phyloP scores from a whole-genome alignment of 2,797 vertebrate species.

The Eulemur mongoz region DNA sequence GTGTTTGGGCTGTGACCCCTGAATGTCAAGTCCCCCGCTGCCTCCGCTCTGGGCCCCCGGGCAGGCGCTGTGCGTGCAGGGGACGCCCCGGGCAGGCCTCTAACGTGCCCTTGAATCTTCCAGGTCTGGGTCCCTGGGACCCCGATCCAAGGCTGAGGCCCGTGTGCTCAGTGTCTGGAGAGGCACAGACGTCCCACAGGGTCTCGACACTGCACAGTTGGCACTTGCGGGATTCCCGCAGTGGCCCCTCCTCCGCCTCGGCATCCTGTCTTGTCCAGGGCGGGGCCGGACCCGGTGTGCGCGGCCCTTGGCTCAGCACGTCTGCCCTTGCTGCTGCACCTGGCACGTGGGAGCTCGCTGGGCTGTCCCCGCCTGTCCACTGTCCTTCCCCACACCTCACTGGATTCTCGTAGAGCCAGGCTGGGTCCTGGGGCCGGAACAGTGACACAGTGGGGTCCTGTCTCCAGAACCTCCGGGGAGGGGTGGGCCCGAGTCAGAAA shows the following conservation, averaged over 20 bases:
- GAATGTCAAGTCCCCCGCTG: neutral
- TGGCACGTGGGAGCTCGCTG: rapidly evolving
- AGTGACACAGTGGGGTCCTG: too few relatives aligned
- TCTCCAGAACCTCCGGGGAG: neutral
- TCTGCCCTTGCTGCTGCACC: rapidly evolving
- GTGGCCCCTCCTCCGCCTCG: rapidly evolving
- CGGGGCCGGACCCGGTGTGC: rapidly evolving
- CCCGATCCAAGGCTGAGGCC: too few relatives aligned
- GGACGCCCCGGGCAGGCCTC: neutral
- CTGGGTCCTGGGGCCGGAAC: neutral
- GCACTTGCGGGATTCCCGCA: neutral
- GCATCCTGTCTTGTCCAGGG: rapidly evolving
- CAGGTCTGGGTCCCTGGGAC: neutral
- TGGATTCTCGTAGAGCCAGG: neutral
- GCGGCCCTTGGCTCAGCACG: rapidly evolving
- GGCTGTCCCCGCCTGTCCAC: neutral
- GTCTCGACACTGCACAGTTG: neutral
- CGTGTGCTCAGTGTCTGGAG: neutral
- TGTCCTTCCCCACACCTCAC: rapidly evolving
- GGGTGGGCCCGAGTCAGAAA: neutral
- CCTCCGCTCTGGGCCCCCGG: neutral
- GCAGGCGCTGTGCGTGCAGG: too few relatives aligned
- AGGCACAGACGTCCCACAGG: neutral
- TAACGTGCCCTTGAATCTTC: neutral
- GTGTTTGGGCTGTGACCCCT: neutral